A percentile compares a stretch with the other conserved stretches of the same genome.
Conservation (phyloP, 92 coral and sea anemone species). For the Parazoanthus darwini region DNA sequence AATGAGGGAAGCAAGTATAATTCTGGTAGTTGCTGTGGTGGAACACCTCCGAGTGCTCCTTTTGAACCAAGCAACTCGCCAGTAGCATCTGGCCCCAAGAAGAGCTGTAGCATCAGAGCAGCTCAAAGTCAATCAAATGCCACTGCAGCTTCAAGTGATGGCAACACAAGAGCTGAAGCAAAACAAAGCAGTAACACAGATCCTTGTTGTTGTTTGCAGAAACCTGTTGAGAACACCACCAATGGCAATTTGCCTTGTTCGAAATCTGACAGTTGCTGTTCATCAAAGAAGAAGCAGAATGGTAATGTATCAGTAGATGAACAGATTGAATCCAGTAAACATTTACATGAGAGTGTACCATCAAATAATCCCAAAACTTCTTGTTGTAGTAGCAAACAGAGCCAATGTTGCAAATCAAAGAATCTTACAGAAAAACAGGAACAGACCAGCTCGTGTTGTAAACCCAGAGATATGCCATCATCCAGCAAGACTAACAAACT, state of each 20-base stretch:
- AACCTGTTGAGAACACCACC: not conserved
- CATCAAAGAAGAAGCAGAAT: not conserved
- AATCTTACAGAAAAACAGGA: not conserved
- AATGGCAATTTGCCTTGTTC: not conserved
- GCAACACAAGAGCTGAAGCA: not conserved
- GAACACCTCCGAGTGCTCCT: not conserved
- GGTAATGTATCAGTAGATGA: not conserved
- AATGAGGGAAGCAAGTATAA: not conserved
- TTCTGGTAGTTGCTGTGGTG: conserved; percentile 4
- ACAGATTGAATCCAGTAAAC: not conserved
- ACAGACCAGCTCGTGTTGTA: not conserved
- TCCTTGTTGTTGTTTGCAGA: not conserved
- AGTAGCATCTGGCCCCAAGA: not conserved
- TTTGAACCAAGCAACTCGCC: not conserved
- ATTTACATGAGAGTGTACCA: not conserved
- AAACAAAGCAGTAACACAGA: not conserved
- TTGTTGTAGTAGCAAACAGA: not conserved
- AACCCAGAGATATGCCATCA: not conserved
- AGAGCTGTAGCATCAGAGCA: not conserved
- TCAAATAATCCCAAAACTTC: not conserved
- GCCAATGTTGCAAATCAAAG: conserved; percentile 6
- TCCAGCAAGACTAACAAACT: not conserved
- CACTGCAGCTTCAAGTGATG: not conserved
- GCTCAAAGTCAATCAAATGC: not conserved
- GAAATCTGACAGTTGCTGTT: not conserved